phyloP scores from a whole-genome alignment of 2,113 vertebrate species.

The Archilochus colubris region DNA sequence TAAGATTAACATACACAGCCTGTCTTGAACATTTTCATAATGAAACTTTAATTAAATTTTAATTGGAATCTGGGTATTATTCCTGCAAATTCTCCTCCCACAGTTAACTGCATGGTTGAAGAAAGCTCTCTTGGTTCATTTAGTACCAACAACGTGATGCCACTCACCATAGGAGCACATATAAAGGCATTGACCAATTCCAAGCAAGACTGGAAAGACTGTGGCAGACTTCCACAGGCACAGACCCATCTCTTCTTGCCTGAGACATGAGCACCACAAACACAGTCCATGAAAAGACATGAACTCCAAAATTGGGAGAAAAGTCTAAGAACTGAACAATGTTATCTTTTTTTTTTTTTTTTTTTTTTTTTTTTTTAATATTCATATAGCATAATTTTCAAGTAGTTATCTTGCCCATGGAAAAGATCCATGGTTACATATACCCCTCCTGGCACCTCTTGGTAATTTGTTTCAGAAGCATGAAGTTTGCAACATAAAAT shows the following conservation, averaged over 20 bases:
- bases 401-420: constrained; percentile 6
- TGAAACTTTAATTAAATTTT: not conserved
- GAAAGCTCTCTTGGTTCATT: not conserved
- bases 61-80: not conserved
- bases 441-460: constrained; percentile 33
- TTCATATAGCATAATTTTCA: constrained; percentile 23
- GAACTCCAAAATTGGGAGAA: not conserved
- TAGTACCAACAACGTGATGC: not conserved
- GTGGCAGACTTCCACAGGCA: not conserved
- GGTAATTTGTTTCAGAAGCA: constrained; percentile 36
- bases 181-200: not conserved
- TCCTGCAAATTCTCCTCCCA: not conserved
- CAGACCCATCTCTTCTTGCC: not conserved
- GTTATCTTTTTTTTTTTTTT: not conserved
- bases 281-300: not conserved
- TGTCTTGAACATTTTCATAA: not conserved
- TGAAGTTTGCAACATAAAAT: constrained; percentile 31
- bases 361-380: not conserved
- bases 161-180: not conserved
- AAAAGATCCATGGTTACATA: constrained; percentile 46
- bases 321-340: not conserved
- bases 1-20: not conserved
- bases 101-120: not conserved
- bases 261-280: not conserved
- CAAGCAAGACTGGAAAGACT: not conserved